phyloP scores from a whole-genome alignment of 2,113 vertebrate species.

The Scolopax mira region DNA sequence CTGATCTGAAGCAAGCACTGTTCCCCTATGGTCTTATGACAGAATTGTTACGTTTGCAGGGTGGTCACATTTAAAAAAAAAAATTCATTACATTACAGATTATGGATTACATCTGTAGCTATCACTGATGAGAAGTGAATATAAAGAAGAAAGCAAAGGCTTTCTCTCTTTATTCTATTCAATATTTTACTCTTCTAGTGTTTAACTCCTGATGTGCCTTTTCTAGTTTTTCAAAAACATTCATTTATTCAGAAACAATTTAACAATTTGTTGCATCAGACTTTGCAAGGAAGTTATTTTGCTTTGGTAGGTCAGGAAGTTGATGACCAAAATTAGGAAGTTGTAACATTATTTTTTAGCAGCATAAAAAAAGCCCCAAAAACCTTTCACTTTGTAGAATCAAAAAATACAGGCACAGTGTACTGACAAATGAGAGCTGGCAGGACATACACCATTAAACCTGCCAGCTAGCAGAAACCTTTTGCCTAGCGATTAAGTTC shows the following conservation, averaged over 20 bases:
- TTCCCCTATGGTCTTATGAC: neutral
- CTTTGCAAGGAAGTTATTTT: neutral
- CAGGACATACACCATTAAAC: neutral
- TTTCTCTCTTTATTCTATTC: neutral
- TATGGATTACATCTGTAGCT: neutral
- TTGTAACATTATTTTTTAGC: neutral
- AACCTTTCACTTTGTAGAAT: neutral
- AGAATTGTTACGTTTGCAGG: neutral
- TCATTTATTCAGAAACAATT: no score
- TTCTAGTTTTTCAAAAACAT: neutral
- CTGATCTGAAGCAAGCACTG: neutral
- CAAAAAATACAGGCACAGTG: neutral
- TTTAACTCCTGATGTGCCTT: neutral
- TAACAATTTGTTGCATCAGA: neutral
- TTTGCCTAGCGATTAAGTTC: neutral
- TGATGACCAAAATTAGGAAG: neutral
- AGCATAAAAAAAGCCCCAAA: neutral
- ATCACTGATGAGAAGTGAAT: neutral
- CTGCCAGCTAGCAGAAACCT: neutral
- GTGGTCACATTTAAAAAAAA: neutral
- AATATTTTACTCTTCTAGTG: neutral
- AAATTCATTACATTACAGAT: neutral
- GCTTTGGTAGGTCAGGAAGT: neutral
- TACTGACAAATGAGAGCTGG: neutral
- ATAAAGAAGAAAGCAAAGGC: neutral